Evolutionary conservation across 2,797 vertebrate genomes (phyloP), one percentile per base, ranked within the genome.

Genomic region (Leuciscus waleckii): DNA sequence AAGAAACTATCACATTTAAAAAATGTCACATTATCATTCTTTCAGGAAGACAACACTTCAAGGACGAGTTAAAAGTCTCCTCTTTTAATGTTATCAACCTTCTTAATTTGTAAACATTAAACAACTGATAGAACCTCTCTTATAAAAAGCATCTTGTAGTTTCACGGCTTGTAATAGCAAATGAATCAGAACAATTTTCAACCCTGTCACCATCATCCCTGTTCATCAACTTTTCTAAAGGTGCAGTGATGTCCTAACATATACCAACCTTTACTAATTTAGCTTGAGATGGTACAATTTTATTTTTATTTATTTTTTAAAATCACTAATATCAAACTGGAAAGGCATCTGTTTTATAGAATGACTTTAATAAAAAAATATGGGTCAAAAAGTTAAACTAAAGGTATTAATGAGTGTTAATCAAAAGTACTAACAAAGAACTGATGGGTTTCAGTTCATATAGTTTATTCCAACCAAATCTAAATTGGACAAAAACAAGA

Each of bases 401-500:
- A 63, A 16, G 26, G 14, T 26, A 14, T 26, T 29, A 14, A 43
- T 26, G 58, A 26, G 51, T 9, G 37, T n/a, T 23, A 80, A n/a
- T 37, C 7, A 69, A 21, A 51, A 54, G 21, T 29, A 54, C 32
- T 46, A 41, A 65, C 58, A 43, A 81, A 58, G 29, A 51, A 41
- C 67, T 41, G 17, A 61, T 32, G 17, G 21, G 23, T 32, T 58
- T 67, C 2, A 46, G 43, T 35, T 77, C 14, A 65, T 13, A 43
- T 43, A 11, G 7, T 13, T n/a, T 29, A 58, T 46, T 73, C 7
- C 7, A 54, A 17, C 0, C 58, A 49, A 13, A 54, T 46, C 21
- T 86, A 68, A 41, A 32, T 71, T 54, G 56, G 75, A 87, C 82
- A 88, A 79, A 91, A 91, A 93, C 89, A 88, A 92, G 85, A 91